phyloP scores from a whole-genome alignment of 2,113 vertebrate species.

The Dicentrarchus labrax region DNA sequence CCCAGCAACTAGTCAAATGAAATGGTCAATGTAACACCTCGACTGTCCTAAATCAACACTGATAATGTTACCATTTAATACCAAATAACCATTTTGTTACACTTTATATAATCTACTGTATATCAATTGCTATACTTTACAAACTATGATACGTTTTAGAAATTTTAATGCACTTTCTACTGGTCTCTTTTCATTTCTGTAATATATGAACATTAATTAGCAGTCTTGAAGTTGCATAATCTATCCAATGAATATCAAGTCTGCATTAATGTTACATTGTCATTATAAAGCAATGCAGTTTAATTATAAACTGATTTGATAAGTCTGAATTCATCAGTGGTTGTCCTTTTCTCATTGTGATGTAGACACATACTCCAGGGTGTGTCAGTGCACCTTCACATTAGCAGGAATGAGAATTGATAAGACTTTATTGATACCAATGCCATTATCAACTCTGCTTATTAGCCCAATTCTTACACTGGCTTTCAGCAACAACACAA shows the following conservation, averaged over 20 bases:
- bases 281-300: slow-evolving; percentile 7
- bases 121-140: not conserved
- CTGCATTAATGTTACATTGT: not conserved
- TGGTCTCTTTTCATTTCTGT: slow-evolving; percentile 1
- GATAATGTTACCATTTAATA: not conserved
- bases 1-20: not conserved
- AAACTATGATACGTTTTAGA: not conserved
- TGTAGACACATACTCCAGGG: not conserved
- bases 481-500: too few relatives aligned
- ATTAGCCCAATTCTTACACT: too few relatives aligned
- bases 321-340: not conserved
- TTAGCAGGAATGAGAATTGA: too few relatives aligned
- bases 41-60: not conserved
- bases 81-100: slow-evolving; percentile 4
- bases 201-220: not conserved
- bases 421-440: too few relatives aligned
- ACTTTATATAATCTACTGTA: not conserved
- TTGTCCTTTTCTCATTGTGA: not conserved
- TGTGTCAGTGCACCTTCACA: too few relatives aligned
- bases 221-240: not conserved
- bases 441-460: too few relatives aligned
- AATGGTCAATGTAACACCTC: not conserved
- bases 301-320: not conserved
- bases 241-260: slow-evolving; percentile 1
- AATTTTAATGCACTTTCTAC: not conserved